These are phyloP conservation scores for Sebastes diaconus DNA, from an alignment of 2,797 vertebrate genomes.

Conservation along the genomic window DNA sequence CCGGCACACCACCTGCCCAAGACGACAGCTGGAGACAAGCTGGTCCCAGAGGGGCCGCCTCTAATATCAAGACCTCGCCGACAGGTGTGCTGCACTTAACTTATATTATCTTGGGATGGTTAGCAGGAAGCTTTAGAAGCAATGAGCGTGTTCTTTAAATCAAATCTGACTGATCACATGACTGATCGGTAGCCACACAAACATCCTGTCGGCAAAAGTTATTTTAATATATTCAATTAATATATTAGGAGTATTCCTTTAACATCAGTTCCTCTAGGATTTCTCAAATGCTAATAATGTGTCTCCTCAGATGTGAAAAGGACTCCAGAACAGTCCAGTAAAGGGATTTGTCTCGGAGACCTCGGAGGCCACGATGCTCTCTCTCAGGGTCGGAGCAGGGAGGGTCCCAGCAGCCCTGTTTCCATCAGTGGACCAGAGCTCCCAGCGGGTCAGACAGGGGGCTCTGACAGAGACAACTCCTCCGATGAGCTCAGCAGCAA, in stretches of 20 bases:
- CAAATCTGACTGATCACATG: neutral
- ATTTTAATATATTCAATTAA: too few species aligned
- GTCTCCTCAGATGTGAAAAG: slow-evolving; percentile 72
- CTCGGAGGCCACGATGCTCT: slow-evolving; percentile 42
- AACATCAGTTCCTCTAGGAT: neutral
- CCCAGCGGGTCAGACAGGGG: slow-evolving; percentile 33
- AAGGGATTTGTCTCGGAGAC: slow-evolving; percentile 55
- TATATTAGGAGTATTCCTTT: neutral
- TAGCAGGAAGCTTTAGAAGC: slow-evolving; percentile 15
- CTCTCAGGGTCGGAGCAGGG: slow-evolving; percentile 39
- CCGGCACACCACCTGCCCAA: slow-evolving; percentile 72
- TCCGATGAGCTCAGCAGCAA: slow-evolving; percentile 84
- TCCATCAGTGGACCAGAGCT: slow-evolving; percentile 37
- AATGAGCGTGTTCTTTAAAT: neutral
- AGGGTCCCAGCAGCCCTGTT: slow-evolving; percentile 30
- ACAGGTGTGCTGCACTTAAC: slow-evolving; percentile 59
- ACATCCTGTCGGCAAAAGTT: neutral
- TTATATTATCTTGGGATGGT: neutral
- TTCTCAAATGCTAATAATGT: slow-evolving; percentile 1
- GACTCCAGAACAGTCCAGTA: slow-evolving; percentile 53
- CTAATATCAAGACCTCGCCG: slow-evolving; percentile 42
- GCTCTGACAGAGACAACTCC: slow-evolving; percentile 73
- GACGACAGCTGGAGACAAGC: slow-evolving; percentile 78
- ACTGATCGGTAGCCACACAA: neutral
- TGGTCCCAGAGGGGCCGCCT: slow-evolving; percentile 31